Base-by-base conservation (phyloP, 2,888 invertebrate species). In the Leistus spinibarbis region DNA sequence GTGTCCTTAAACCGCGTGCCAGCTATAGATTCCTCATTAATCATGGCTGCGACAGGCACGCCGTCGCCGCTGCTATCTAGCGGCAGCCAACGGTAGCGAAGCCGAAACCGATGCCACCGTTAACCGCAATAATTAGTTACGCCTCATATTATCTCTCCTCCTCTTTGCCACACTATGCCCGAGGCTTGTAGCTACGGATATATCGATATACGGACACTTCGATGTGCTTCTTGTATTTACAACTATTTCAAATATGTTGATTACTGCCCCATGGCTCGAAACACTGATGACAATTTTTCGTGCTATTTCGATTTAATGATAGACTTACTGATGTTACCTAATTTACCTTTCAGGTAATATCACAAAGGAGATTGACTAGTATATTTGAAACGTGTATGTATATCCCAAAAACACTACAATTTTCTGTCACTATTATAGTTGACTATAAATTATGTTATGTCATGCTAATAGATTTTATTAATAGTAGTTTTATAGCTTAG, bases 41-140 rank as follows among this genome's bases (percentile, higher is more conserved):
- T 64, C 64, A 64, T 64, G 64, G 24, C 64, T 16, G 27, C 64
- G 64, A 64, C 64, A 64, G 64, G 23, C 20, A 23, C 64, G 27
- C n/a, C 63, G 57, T 20, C 60, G 16, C 22, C 22, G 22, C n/a
- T 54, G 10, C 64, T 64, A 64, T 64, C 64, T 64, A 23, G 1
- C 64, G 24, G 23, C 64, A 23, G 22, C 64, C 16, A 23, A 10
- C 24, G 64, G 16, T 23, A 23, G 16, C 64, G 64, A 24, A 20
- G 23, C 64, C 64, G 24, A 23, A 20, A 27, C 64, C 64, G 27
- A 23, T 64, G 24, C 64, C 17, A 13, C 57, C 17, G 57, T 17
- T 57, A 57, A 64, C 23, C 64, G n/a, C 27, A 64, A 64, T 64
- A 64, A 64, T 64, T 64, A 64, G 64, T 64, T 64, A 64, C 64